Evolutionary conservation across 2,888 invertebrate species (phyloP), one percentile per base, ranked within the genome.

Genomic region (Nesidiocoris tenuis): DNA sequence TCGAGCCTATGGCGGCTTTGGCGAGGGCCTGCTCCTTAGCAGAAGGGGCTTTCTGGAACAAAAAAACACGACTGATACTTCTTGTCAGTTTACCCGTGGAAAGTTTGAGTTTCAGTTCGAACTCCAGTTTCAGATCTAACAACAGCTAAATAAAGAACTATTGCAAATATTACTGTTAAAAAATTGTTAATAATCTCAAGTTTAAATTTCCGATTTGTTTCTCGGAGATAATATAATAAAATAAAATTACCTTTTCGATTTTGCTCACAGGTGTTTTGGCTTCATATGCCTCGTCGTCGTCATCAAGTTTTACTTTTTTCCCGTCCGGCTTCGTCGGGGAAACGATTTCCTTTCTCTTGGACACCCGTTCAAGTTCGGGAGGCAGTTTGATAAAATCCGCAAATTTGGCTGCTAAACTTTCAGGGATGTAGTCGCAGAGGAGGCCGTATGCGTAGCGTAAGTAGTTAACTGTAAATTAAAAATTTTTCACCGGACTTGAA

Each of bases 1-100:
- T 94, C 24, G 91, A 90, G 67, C 93, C 91, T 81, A 88, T 87
- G 25, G 94, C 93, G 74, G 93, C 91, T 83, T 92, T 93, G 81
- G 89, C 88, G 80, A 90, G 85, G 0, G 90, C 88, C 80, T 92
- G 90, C 81, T 92, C 91, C 84, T 93, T 94, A 7, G 90, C 86
- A 61, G 89, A 86, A 78, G 86, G 85, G 81, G 88, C 81, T 82
- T 87, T 77, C 77, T 79, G 77, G 75, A 78, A 79, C 78, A 61
- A 76, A 71, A 68, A 76, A 75, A 74, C 64, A n/a, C n/a, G n/a
- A n/a, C n/a, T n/a, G n/a, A n/a, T n/a, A n/a, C n/a, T n/a, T n/a
- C n/a, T n/a, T n/a, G n/a, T n/a, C n/a, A n/a, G n/a, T n/a, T n/a
- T n/a, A n/a, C n/a, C n/a, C n/a, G n/a, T n/a, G n/a, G n/a, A n/a